phyloP scores from a whole-genome alignment of 1,140 invertebrate genomes.

The Panonychus citri region DNA sequence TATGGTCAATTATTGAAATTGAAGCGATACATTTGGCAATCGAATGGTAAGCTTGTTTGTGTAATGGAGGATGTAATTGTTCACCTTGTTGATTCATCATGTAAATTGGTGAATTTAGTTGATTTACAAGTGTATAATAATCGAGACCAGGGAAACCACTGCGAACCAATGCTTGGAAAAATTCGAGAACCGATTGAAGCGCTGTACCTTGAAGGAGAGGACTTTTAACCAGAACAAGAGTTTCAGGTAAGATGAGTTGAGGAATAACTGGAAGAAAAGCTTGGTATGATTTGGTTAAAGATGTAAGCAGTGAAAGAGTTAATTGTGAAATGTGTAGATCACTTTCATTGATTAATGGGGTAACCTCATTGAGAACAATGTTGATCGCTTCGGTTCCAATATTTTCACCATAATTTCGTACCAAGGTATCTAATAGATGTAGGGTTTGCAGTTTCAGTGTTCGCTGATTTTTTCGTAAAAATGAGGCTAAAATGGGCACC shows the following conservation, averaged over 20 bases:
- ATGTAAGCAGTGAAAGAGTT: slow-evolving; percentile 26
- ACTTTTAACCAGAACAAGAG: slow-evolving; percentile 61
- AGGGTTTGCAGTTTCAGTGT: slow-evolving; percentile 77
- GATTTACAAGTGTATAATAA: slow-evolving; percentile 46
- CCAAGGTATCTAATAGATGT: slow-evolving; percentile 64
- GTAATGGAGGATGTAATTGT: slow-evolving; percentile 17
- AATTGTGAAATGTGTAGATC: slow-evolving; percentile 72
- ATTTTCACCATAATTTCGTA: slow-evolving; percentile 47
- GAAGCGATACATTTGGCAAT: slow-evolving; percentile 86
- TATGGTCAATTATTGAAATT: slow-evolving; percentile 46
- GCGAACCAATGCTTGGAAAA: slow-evolving; percentile 65
- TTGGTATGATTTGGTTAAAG: slow-evolving; percentile 25
- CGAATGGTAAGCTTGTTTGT: slow-evolving; percentile 53
- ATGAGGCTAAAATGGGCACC: slow-evolving; percentile 71
- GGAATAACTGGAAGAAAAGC: slow-evolving; percentile 23
- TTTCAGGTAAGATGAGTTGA: slow-evolving; percentile 47
- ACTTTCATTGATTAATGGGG: slow-evolving; percentile 66
- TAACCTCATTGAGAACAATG: slow-evolving; percentile 57
- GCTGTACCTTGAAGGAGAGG: slow-evolving; percentile 66
- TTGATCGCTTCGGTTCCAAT: slow-evolving; percentile 44
- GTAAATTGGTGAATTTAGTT: slow-evolving; percentile 26
- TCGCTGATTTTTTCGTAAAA: slow-evolving; percentile 87
- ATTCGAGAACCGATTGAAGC: slow-evolving; percentile 63
- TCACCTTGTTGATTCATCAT: slow-evolving; percentile 19
- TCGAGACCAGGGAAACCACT: slow-evolving; percentile 50